Percentiles rank a stretch among this genome's conserved stretches.
These are phyloP conservation scores for Anarhynchus alexandrinus DNA, from an alignment of 2,113 vertebrate genomes.

Conservation along the genomic window DNA sequence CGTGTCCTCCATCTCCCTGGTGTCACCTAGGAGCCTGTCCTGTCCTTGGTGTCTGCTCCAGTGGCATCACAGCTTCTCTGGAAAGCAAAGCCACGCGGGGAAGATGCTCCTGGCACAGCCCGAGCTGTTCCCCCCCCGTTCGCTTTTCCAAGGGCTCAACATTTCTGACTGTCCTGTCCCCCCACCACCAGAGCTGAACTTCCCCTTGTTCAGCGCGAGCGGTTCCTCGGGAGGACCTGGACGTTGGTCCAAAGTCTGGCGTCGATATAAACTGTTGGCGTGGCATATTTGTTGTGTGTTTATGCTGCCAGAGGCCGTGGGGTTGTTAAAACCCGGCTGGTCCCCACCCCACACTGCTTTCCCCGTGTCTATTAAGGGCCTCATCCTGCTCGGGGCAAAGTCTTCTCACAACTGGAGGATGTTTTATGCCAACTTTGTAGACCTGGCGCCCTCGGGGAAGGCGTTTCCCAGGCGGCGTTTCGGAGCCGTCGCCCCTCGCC, in stretches of 20 bases:
- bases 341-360: rapidly evolving
- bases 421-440: not conserved
- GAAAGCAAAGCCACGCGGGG: not conserved
- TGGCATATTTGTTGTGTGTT: not conserved
- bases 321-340: not conserved
- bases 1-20: not conserved
- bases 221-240: not conserved
- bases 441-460: not conserved
- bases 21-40: not conserved
- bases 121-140: not conserved
- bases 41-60: not conserved
- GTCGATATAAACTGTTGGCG: not conserved
- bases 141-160: not conserved
- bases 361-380: not conserved
- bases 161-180: not conserved
- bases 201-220: not conserved
- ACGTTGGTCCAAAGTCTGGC: not conserved
- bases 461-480: not conserved
- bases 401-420: not conserved
- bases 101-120: not conserved
- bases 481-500: not conserved
- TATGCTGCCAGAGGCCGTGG: not conserved
- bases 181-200: not conserved
- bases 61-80: not conserved
- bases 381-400: not conserved